Base-by-base conservation (phyloP, 2,888 invertebrate genomes). In the Stenodema calcarata region DNA sequence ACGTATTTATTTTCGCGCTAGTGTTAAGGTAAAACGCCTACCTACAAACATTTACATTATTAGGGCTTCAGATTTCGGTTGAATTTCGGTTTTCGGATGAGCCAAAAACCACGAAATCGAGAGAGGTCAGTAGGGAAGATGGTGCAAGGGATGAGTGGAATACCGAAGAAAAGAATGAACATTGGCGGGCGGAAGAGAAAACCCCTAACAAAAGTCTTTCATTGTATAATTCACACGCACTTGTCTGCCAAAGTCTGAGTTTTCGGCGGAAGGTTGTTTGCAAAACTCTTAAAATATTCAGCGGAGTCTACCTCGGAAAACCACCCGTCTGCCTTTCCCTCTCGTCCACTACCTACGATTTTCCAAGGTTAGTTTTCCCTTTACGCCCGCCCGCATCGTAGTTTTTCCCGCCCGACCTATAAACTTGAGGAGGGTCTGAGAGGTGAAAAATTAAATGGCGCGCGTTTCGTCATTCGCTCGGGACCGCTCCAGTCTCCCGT, bases 201-300 rank as follows among this genome's bases (percentile, higher is more conserved):
- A 62, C 18, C 62, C 23, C 27, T 18, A 62, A 62, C 23, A 62
- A 62, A 44, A 78, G 78, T 78, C 41, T 35, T 44, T 23, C 44
- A 23, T 23, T 78, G 42, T 44, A 78, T 78, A 41, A 78, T 78
- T 78, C 78, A 78, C 44, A 44, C 78, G 78, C 78, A 78, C 78
- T 78, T 78, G 78, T 78, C 78, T 78, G 78, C 23, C 62, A 23
- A 62, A 62, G 62, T 23, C 62, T 23, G 62, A 16, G 18, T n/a
- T 62, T 62, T 62, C 18, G 18, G 62, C 18, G 11, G 11, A 11
- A 23, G 18, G 62, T n/a, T 62, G n/a, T n/a, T 62, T 62, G n/a
- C 11, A 27, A 62, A 62, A 62, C 62, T 62, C 62, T 62, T 23
- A 62, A 62, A 62, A 23, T 23, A 23, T 62, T 23, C 23, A 12